A percentile compares a stretch with the other conserved stretches of the same genome.
These are phyloP conservation scores for Acromyrmex echinatior DNA, from an alignment of 1,140 invertebrate species.

Conservation along the genomic window DNA sequence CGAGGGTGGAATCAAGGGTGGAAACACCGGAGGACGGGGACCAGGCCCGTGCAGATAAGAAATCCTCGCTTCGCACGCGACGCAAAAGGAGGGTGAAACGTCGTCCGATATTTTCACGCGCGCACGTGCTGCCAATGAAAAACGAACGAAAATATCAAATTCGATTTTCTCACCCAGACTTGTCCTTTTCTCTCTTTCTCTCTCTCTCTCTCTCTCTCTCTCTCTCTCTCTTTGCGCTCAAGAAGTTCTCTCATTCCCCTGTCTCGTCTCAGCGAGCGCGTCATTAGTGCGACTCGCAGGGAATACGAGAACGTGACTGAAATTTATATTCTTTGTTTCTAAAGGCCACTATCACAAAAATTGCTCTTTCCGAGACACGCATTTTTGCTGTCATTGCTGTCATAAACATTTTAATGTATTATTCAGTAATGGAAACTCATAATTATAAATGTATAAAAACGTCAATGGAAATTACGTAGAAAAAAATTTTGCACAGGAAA, in stretches of 20 bases:
- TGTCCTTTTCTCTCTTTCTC: too few relatives aligned
- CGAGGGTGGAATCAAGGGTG: constrained; percentile 32
- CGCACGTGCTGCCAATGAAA: constrained; percentile 77
- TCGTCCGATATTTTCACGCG: constrained; percentile 73
- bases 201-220: background rate
- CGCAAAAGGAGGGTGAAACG: background rate
- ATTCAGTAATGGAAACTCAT: background rate
- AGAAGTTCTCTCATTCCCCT: constrained; percentile 17
- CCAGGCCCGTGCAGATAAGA: constrained; percentile 63
- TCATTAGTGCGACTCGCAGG: constrained; percentile 53
- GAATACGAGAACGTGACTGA: constrained; percentile 50
- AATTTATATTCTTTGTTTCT: constrained; percentile 26
- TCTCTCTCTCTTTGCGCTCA: background rate
- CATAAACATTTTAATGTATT: background rate
- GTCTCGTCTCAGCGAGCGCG: constrained; percentile 28
- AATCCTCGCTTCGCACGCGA: constrained; percentile 67
- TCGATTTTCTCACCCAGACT: constrained; percentile 72
- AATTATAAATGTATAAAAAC: background rate
- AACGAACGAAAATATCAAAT: constrained; percentile 78
- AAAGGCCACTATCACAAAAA: background rate
- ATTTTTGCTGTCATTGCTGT: background rate
- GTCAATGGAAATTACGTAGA: background rate
- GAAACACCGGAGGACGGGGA: background rate
- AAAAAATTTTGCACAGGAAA: background rate
- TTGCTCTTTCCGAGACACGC: background rate